phyloP scores from a whole-genome alignment of 2,797 vertebrate genomes.

The Basileuterus tristriatus region DNA sequence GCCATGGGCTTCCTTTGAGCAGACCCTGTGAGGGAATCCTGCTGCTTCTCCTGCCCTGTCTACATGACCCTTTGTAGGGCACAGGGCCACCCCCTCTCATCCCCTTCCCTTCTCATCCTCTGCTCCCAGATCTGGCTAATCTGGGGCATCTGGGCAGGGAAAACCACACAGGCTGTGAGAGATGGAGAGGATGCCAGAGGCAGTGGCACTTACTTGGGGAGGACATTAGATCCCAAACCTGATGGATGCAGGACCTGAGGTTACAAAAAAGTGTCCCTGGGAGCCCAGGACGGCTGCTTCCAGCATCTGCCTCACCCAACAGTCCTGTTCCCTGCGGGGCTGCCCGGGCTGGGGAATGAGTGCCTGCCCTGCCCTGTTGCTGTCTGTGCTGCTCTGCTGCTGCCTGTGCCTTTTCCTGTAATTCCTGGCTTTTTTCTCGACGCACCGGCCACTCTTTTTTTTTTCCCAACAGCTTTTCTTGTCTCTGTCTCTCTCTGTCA shows the following conservation, averaged over 20 bases:
- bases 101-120: background rate
- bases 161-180: background rate
- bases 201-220: background rate
- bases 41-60: background rate
- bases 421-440: constrained; percentile 29
- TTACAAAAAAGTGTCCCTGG: background rate
- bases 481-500: constrained; percentile 71
- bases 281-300: background rate
- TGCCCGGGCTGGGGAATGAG: background rate
- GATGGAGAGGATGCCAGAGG: background rate
- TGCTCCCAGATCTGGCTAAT: background rate
- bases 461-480: constrained; percentile 75
- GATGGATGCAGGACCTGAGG: background rate
- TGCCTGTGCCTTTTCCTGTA: background rate
- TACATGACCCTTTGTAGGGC: background rate
- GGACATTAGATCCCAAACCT: background rate
- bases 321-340: background rate
- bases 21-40: background rate
- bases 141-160: background rate
- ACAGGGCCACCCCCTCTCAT: background rate
- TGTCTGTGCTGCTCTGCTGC: background rate
- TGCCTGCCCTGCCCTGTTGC: background rate
- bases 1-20: background rate
- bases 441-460: background rate
- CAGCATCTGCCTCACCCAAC: background rate